Evolutionary conservation across 2,113 vertebrate species (phyloP).

Genomic region (Megaleporinus macrocephalus): DNA sequence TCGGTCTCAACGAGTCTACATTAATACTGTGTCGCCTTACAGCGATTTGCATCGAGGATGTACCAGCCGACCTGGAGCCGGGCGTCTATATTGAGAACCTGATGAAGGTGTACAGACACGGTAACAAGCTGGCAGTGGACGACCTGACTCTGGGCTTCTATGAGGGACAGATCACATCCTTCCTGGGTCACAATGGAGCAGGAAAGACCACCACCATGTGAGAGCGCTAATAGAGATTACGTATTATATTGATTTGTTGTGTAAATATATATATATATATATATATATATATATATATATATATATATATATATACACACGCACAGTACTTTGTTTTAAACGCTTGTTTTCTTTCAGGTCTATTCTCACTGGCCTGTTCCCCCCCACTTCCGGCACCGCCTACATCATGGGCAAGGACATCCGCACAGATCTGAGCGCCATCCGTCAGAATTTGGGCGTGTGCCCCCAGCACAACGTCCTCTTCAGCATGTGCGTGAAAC

Average conservation of each 20-base stretch:
- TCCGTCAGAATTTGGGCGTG: conserved; percentile 93
- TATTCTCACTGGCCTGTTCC: conserved; percentile 95
- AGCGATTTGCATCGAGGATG: conserved; percentile 94
- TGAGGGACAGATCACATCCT: conserved; percentile 96
- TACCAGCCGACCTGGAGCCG: conserved; percentile 87
- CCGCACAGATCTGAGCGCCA: conserved; percentile 87
- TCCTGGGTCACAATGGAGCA: conserved; percentile 96
- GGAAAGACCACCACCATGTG: conserved; percentile 99
- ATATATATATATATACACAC: no score
- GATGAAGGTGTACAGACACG: conserved; percentile 94
- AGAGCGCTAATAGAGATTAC: conserved; percentile 66
- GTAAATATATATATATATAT: no score
- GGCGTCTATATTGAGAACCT: conserved; percentile 96
- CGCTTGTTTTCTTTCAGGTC: conserved; percentile 85
- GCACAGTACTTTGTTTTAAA: no score
- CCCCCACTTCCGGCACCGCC: conserved; percentile 94
- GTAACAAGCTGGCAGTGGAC: conserved; percentile 94
- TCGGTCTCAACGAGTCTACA: not conserved
- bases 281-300: no score
- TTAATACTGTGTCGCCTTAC: not conserved
- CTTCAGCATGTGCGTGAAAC: conserved; percentile 91
- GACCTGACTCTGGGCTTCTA: conserved; percentile 94
- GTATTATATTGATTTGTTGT: no score
- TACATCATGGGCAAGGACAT: conserved; percentile 97
- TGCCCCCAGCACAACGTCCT: conserved; percentile 98